Base-by-base conservation (phyloP, 2,113 vertebrate species). In the Canis aureus region DNA sequence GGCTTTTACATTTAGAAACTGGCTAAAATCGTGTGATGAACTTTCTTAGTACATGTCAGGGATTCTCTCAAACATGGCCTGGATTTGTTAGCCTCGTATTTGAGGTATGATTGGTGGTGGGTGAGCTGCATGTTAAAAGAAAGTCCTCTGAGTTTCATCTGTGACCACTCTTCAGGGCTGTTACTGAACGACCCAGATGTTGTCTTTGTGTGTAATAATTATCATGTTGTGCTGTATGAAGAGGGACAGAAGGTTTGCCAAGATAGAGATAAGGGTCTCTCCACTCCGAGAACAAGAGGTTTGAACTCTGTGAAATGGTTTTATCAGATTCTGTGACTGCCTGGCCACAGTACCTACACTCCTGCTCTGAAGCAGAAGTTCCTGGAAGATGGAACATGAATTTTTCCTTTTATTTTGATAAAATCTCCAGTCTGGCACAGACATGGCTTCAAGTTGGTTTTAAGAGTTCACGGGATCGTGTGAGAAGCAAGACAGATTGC, bases 21-120 rank as follows among this genome's bases (percentile, higher is more conserved):
- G 20, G 60, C 71, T 82, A 73, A 94, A 96, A 38, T 60, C 60
- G 49, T 32, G 0, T 71, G 32, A 55, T 82, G 59, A 95, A 66
- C 13, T 55, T 87, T 94, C 88, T 87, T 9, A 86, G 92, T 91
- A 89, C 60, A 29, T 66, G 69, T 92, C 53, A 73, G 67, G 67
- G 82, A 23, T 82, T 78, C 73, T 35, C n/a, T 53, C 59, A 59
- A 79, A n/a, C 78, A 20, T 55, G 16, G 85, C 59, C 88, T 49
- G 35, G 22, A 55, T 96, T 90, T 84, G 19, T 79, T 88, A 91
- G 43, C 57, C 87, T 93, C 71, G 35, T 76, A 79, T 59, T 89
- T 85, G 71, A 93, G 59, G 55, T 82, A 57, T 66, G 59, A 32
- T 38, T 8, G 23, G 29, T 66, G 55, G 16, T 32, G 11, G 16